Base-by-base conservation (phyloP, 2,888 invertebrate genomes). In the Volucella inflata region DNA sequence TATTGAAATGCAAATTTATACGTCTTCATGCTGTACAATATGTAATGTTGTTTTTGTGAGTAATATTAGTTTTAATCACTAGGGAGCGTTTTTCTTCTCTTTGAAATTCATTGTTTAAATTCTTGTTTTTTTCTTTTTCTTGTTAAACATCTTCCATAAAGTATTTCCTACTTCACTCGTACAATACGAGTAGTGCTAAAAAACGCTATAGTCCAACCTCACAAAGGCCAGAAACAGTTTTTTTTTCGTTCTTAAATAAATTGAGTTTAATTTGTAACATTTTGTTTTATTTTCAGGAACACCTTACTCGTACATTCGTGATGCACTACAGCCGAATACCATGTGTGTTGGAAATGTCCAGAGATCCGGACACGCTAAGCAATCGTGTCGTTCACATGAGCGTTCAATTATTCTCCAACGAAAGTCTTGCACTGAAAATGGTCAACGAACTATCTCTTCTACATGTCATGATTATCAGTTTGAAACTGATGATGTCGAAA, bases 371-470 rank as follows among this genome's bases (percentile, higher is more conserved):
- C 91, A 97, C 97, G 4, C 93, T 99, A 2, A 98, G 98, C 89
- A 98, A 98, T 93, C 95, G 98, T 60, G 98, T 99, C 0, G 98
- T 99, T 0, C 99, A 99, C 93, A 98, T 99, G 93, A 98, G 98
- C 89, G 99, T 99, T 4, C 96, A 99, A 93, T 93, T 99, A 76
- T 98, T 99, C 93, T 97, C 97, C 88, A 99, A 98, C 92, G 97
- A 98, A 91, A 95, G 96, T 68, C 93, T 99, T 16, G 98, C 99
- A 1, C 93, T 96, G 50, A 95, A 96, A 90, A 98, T 99, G 96
- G 97, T 97, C 6, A 96, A 97, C 89, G 96, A 98, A 89, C 94
- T 97, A 72, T 96, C 97, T 89, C 93, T 99, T 30, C 94, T 99
- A 9, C 97, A 98, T 91, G 97, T 98, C 46, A 98, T 99, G 97